phyloP scores from a whole-genome alignment of 23 tunicate genomes.

The Ciona savignyi region DNA sequence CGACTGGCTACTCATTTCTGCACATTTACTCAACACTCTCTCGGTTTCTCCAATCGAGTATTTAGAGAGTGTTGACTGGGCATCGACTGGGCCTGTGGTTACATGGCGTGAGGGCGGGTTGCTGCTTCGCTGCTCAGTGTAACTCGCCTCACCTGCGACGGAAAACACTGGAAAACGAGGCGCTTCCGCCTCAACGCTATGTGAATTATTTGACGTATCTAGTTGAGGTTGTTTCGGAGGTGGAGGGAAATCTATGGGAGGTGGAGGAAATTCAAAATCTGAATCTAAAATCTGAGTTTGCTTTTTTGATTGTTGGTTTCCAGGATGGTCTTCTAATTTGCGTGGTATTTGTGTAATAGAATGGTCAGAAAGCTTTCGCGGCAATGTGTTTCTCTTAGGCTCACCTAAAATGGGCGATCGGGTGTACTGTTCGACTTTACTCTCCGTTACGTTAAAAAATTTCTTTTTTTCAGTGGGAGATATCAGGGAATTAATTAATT shows the following conservation, averaged over 20 bases:
- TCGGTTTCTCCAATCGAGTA: background rate
- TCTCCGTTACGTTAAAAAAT: conserved; percentile 5
- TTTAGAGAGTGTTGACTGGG: background rate
- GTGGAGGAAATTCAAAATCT: conserved; percentile 31
- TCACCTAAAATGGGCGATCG: background rate
- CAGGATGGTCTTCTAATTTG: background rate
- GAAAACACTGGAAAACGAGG: background rate
- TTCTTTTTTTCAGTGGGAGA: conserved; percentile 31
- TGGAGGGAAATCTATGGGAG: conserved; percentile 20
- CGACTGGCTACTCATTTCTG: background rate
- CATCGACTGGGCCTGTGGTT: background rate
- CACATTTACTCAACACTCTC: background rate
- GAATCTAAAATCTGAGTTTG: background rate
- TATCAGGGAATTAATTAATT: conserved; percentile 28
- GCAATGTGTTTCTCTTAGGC: background rate
- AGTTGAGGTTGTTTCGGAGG: conserved; percentile 9
- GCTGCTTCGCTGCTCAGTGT: background rate
- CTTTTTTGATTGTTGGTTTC: background rate
- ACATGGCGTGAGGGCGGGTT: background rate
- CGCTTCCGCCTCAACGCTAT: background rate
- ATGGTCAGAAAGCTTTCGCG: conserved; percentile 3
- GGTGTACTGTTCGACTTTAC: background rate
- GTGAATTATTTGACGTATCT: background rate
- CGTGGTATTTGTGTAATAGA: background rate
- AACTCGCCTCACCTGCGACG: background rate